A percentile compares a stretch with the other conserved stretches of the same genome.
These are phyloP conservation scores for Troides helena DNA, from an alignment of 2,888 invertebrate species.

Conservation along the genomic window DNA sequence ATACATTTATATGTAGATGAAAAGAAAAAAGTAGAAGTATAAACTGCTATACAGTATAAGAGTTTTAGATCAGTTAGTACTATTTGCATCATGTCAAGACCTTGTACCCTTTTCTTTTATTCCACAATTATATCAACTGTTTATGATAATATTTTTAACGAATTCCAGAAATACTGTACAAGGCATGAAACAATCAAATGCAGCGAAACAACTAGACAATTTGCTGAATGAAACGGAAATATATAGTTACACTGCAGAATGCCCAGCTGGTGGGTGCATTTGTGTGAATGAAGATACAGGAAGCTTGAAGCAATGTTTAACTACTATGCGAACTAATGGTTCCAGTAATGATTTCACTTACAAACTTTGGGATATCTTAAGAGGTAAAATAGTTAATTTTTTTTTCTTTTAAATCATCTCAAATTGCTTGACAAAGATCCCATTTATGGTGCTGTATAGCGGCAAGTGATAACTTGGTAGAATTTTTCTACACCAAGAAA, in stretches of 20 bases:
- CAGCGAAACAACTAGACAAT: constrained; percentile 54
- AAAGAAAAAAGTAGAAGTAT: no score
- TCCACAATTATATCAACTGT: no score
- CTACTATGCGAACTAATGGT: constrained; percentile 50
- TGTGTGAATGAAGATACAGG: constrained; percentile 67
- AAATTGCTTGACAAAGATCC: no score
- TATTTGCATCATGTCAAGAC: no score
- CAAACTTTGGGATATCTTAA: constrained; percentile 72
- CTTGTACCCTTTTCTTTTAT: no score
- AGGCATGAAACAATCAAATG: constrained; percentile 53
- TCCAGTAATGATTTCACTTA: constrained; percentile 77
- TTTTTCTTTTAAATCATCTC: no score
- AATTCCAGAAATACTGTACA: constrained; percentile 50
- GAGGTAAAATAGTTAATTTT: constrained; percentile 47
- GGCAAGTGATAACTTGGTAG: no score
- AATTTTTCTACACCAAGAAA: no score
- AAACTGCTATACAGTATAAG: no score
- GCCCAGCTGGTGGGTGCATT: constrained; percentile 64
- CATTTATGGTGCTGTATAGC: no score
- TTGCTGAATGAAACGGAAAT: constrained; percentile 68
- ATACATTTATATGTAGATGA: no score
- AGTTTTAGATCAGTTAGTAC: no score
- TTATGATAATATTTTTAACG: not conserved
- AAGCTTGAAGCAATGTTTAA: constrained; percentile 57
- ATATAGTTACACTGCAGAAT: constrained; percentile 69